Evolutionary conservation across 2,888 invertebrate species (phyloP).

Genomic region (Hydraecia micacea): DNA sequence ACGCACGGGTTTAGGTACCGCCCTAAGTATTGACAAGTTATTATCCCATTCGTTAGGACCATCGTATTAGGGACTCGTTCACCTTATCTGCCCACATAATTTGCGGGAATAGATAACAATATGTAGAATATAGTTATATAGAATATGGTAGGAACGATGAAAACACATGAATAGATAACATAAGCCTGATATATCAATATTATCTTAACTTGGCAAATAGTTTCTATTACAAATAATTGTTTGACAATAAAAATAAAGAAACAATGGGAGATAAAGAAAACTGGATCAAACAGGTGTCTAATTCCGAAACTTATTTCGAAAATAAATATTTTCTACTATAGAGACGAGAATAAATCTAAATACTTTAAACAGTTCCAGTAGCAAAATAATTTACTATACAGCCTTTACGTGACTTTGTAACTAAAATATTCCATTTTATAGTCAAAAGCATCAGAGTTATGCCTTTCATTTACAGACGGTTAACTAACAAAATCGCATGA

Average conservation of each 20-base stretch:
- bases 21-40: slow-evolving; percentile 44
- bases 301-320: neutral
- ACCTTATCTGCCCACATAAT: slow-evolving; percentile 44
- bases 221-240: neutral
- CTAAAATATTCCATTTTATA: slow-evolving; percentile 59
- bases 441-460: slow-evolving; percentile 58
- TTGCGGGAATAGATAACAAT: slow-evolving; percentile 19
- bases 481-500: slow-evolving; percentile 56
- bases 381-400: slow-evolving; percentile 44
- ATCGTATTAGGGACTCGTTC: slow-evolving; percentile 29
- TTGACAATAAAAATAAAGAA: neutral
- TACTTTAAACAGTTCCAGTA: slow-evolving; percentile 19
- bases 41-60: slow-evolving; percentile 46
- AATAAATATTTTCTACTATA: slow-evolving; percentile 1
- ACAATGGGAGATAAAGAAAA: neutral
- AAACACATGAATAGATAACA: slow-evolving; percentile 1
- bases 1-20: slow-evolving; percentile 9
- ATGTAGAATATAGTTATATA: neutral
- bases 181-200: slow-evolving; percentile 10
- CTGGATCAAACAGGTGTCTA: slow-evolving; percentile 9
- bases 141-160: neutral
- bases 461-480: slow-evolving; percentile 57
- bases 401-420: slow-evolving; percentile 46
- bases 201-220: slow-evolving; percentile 2
- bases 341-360: slow-evolving; percentile 1